Evolutionary conservation across 2,113 vertebrate species (phyloP).

Genomic region (Atlantisia rogersi): DNA sequence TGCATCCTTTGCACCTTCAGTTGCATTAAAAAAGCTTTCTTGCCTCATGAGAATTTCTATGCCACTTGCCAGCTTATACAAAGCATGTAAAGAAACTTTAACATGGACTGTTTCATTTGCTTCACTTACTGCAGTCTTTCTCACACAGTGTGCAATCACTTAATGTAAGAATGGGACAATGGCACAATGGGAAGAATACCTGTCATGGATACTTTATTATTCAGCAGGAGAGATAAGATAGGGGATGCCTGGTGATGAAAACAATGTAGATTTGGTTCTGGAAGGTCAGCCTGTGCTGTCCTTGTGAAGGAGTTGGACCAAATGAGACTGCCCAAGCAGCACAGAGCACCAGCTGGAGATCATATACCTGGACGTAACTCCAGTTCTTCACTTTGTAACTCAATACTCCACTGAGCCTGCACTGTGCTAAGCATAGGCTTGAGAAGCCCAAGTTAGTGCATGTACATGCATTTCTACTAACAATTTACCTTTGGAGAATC

Average conservation of each 20-base stretch:
- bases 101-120: neutral
- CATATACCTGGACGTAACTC: neutral
- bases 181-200: neutral
- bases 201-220: neutral
- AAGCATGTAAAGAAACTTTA: neutral
- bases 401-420: accelerated
- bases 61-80: neutral
- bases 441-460: neutral
- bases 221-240: neutral
- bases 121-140: neutral
- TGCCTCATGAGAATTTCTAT: neutral
- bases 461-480: neutral
- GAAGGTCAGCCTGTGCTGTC: neutral
- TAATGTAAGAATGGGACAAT: neutral
- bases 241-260: neutral
- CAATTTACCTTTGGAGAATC: neutral
- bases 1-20: neutral
- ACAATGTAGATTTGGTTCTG: neutral
- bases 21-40: neutral
- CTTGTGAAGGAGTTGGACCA: neutral
- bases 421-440: neutral
- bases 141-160: neutral
- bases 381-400: neutral
- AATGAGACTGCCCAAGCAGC: neutral
- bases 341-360: neutral